Base-by-base conservation (phyloP, 2,888 invertebrate genomes). In the Pogonocherus hispidulus region DNA sequence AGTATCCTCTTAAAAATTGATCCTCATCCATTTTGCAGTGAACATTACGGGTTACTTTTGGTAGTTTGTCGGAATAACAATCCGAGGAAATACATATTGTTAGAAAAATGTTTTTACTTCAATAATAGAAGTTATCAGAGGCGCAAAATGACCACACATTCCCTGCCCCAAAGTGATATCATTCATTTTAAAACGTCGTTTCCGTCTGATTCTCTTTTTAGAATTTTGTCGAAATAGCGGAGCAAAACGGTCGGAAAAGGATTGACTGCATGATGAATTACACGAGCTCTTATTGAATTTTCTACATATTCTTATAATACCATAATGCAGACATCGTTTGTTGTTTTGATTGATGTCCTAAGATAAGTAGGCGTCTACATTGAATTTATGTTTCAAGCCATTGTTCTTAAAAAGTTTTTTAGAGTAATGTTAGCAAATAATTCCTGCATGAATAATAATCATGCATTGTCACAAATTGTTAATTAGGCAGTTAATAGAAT, bases 241-340 rank as follows among this genome's bases (percentile, higher is more conserved):
- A 32, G n/a, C 11, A 54, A 19, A 18, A 14, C 9, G 47, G 8
- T 47, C 20, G 1, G 9, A 20, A 20, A 35, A 54, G 16, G 32
- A 35, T 54, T 54, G 54, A 35, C 54, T 54, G 32, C 32, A 35
- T 54, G 54, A 54, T 54, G 54, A 54, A 54, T 54, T 54, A 18
- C n/a, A 11, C 18, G 18, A 19, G 16, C 35, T 27, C 23, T 51
- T 51, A 51, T 51, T 51, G 51, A 51, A 51, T 51, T 51, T 27
- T 27, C 51, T 51, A 14, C 51, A 23, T 51, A 27, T 51, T 19
- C 51, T 18, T 49, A 23, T 51, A 51, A 51, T 51, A 16, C 51
- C 23, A 51, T 51, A 51, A 51, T 27, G 51, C 8, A 27, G 23
- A 51, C 14, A 23, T 51, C 51, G 27, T 23, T 51, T 51, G 51